Conservation (phyloP, 2,888 invertebrate genomes). For the Petrophora chlorosata region DNA sequence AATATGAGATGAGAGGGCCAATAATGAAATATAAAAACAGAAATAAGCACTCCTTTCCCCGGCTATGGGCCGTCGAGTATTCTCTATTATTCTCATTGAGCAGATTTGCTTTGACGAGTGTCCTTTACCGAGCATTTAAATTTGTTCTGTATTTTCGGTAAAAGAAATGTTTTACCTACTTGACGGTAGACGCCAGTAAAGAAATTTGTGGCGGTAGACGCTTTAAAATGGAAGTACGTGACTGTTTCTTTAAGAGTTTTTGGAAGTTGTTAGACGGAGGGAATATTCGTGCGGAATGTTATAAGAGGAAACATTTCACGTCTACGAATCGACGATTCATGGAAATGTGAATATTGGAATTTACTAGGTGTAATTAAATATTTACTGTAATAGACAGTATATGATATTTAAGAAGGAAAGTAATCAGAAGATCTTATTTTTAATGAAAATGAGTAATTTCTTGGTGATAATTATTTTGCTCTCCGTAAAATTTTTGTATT, state of each 20-base stretch:
- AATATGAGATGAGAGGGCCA: constrained; percentile 82
- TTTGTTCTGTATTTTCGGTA: constrained; percentile 50
- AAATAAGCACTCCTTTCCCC: constrained; percentile 76
- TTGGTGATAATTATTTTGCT: too few relatives aligned
- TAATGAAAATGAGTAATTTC: too few relatives aligned
- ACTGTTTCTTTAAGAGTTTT: constrained; percentile 1
- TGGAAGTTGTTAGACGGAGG: background rate
- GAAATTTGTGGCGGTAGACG: constrained; percentile 13
- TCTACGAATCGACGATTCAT: background rate
- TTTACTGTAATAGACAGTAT: too few relatives aligned
- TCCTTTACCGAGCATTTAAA: constrained; percentile 71
- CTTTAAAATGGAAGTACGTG: background rate
- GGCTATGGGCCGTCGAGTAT: constrained; percentile 66
- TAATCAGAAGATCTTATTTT: too few relatives aligned
- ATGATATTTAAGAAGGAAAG: too few relatives aligned
- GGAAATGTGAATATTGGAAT: background rate
- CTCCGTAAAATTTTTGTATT: too few relatives aligned
- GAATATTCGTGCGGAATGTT: background rate
- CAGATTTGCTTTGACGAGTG: constrained; percentile 72
- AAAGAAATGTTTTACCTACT: constrained; percentile 37
- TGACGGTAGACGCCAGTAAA: constrained; percentile 15
- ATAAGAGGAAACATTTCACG: background rate
- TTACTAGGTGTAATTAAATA: background rate
- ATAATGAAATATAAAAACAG: constrained; percentile 83
- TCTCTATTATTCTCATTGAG: constrained; percentile 78